Evolutionary conservation across 2,113 vertebrate genomes (phyloP), one percentile per base, ranked within the genome.

Genomic region (Megaceryle torquata): DNA sequence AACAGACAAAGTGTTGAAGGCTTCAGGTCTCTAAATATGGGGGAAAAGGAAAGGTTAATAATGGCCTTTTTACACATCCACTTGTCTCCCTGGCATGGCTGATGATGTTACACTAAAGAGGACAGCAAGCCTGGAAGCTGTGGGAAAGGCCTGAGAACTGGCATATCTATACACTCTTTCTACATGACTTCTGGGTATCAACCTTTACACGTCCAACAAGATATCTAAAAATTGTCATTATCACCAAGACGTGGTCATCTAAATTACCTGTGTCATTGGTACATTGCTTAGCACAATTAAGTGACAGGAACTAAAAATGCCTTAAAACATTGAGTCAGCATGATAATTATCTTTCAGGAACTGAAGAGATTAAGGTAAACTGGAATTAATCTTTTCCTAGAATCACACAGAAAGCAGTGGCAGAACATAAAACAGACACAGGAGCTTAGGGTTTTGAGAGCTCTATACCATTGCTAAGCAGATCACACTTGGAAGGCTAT

Each of bases 21-120:
- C 4, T 83, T 77, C 4, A 2, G 9, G 28, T 13, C 46, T 61
- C 54, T 2, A 0, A 57, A 87, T 87, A 79, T 0, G 0, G 71
- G 0, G 71, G 26, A 59, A 82, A 77, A 79, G 51, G 7, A 50
- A 86, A 79, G 17, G 24, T 76, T 76, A 78, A 46, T 37, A 7
- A 0, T 1, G 44, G 51, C 51, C 5, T 19, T 76, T 67, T 60
- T 76, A 65, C 9, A 46, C 46, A 71, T 16, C 48, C 12, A 4
- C 16, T 68, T 53, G 12, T 57, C 75, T 43, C 33, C 35, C 44
- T 69, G 64, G 26, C 26, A 26, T 3, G 20, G 53, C 61, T 80
- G 44, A 41, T 19, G 19, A 37, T 21, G 31, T 8, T 79, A 43
- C 2, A 57, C 35, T 41, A 2, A 51, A 57, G 17, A 68, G 44